Evolutionary conservation across 2,888 invertebrate genomes (phyloP), one percentile per base, ranked within the genome.

Genomic region (Chesias legatella): DNA sequence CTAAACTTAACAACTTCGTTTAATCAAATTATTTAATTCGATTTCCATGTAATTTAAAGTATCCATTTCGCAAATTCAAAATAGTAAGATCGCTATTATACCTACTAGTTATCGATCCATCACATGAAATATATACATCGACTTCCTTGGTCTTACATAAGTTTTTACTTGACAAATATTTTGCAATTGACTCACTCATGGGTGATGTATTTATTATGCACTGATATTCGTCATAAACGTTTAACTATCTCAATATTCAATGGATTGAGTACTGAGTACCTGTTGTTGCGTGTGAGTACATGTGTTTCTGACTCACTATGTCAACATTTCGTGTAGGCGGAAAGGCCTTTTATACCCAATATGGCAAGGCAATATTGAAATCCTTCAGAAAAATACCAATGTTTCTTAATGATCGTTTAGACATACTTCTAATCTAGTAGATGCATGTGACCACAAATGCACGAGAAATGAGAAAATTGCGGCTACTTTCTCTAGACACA

Each of bases 321-420:
- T 77, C 79, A 82, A 85, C 73, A 73, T 72, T 68, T 60, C 61
- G 73, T 67, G 84, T 80, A 67, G 82, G 85, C 72, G 81, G 79
- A 70, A 73, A 73, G 76, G 69, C 74, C 76, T 80, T 77, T 73
- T 64, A 44, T 55, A 64, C 68, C 47, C 39, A 48, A 61, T 52
- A 76, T 70, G 78, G 77, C 47, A 55, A 59, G 56, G 60, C 63
- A 55, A 52, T 57, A 51, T 57, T 59, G 52, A 39, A 49, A 54
- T 48, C 49, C 38, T 51, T 30, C 43, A 53, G 48, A 53, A 52
- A 48, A 51, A 43, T 36, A 25, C 17, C 33, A 39, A 27, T 8
- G 33, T 25, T 25, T 21, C n/a, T 3, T 17, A 17, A 17, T 17
- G 5, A 5, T 17, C 13, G 13, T 22, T 33, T 13, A 8, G 21